Evolutionary conservation across 1,140 invertebrate genomes (phyloP).

Genomic region (Triops longicaudatus): DNA sequence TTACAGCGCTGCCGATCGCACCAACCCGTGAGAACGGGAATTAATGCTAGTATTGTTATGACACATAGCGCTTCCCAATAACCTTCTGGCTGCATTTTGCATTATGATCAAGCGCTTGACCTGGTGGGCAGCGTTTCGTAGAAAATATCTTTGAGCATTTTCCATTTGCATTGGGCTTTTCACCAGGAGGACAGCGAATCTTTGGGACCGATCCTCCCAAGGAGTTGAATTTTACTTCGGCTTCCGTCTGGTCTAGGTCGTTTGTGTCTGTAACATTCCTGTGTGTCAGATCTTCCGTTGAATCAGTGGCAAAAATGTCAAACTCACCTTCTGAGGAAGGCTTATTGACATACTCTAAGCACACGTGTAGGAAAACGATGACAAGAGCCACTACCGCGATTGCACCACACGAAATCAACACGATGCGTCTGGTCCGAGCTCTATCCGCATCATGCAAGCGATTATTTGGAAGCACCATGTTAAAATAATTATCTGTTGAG

Average conservation of each 20-base stretch:
- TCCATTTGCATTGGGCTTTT: not conserved
- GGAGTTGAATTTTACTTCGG: not conserved
- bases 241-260: no score
- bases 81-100: not conserved
- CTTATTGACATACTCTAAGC: not conserved
- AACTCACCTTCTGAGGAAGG: not conserved
- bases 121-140: not conserved
- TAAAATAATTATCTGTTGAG: not conserved
- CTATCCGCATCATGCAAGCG: not conserved
- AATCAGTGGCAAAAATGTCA: not conserved
- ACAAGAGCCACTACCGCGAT: not conserved
- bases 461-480: not conserved
- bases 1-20: no score
- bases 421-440: not conserved
- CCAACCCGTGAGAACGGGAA: no score
- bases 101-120: not conserved
- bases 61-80: not conserved
- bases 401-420: not conserved
- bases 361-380: not conserved
- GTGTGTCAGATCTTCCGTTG: not conserved
- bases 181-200: not conserved
- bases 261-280: no score
- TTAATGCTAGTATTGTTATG: no score
- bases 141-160: not conserved
- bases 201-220: not conserved